Conservation (phyloP, 2,888 invertebrate species). For the Rhaphigaster nebulosa region DNA sequence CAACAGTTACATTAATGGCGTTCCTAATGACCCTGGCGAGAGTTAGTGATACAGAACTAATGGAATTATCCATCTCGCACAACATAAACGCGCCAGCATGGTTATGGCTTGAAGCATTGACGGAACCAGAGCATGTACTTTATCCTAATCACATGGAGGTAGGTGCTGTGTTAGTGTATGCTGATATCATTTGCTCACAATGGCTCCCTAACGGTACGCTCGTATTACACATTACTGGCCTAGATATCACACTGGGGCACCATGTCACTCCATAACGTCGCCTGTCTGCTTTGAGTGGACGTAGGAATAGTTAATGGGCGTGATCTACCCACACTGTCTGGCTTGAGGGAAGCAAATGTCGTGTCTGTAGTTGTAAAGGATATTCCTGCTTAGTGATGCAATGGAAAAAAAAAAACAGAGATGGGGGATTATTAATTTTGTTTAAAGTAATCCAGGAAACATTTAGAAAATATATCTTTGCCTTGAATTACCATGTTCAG, state of each 20-base stretch:
- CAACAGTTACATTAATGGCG: slow-evolving; percentile 19
- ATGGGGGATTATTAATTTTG: not conserved
- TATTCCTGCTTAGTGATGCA: not conserved
- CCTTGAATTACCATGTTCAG: no score
- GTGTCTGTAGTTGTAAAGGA: not conserved
- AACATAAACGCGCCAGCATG: not conserved
- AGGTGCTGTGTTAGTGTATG: not conserved
- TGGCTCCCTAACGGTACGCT: slow-evolving; percentile 29
- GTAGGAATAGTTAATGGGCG: not conserved
- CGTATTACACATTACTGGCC: slow-evolving; percentile 21
- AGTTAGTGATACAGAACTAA: slow-evolving; percentile 15
- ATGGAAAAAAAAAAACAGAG: not conserved
- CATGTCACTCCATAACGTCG: not conserved
- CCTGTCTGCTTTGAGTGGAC: not conserved
- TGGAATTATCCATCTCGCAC: slow-evolving; percentile 21
- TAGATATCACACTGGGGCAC: slow-evolving; percentile 21
- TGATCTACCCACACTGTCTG: not conserved
- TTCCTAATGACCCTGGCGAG: not conserved
- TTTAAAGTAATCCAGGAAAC: not conserved
- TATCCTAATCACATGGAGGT: not conserved
- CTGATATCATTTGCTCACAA: slow-evolving; percentile 21
- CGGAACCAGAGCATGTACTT: slow-evolving; percentile 38
- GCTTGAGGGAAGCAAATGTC: not conserved
- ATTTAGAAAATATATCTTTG: no score
- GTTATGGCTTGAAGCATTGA: not conserved